Evolutionary conservation across 2,888 invertebrate genomes (phyloP), one percentile per base, ranked within the genome.

Genomic region (Caenorhabditis uteleia): DNA sequence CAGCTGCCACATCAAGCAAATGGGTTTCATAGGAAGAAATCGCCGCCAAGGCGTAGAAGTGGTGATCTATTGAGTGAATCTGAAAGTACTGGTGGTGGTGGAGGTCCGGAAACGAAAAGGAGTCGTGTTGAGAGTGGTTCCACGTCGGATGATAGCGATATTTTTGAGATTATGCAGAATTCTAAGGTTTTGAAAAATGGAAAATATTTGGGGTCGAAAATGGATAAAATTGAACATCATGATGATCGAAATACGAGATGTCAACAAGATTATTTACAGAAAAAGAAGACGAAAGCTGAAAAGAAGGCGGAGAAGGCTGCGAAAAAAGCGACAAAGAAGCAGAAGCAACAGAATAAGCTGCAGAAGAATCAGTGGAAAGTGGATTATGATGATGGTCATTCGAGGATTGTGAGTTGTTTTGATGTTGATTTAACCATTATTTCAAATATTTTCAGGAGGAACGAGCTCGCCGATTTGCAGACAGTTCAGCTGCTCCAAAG

Each of bases 391-490:
- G 58, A 58, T 31, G 49, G 48, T 10, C 48, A 58, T 26, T 38
- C 54, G 5, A 44, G 57, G 31, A 49, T 60, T 14, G 38, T 38
- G 5, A 8, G 1, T 42, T n/a, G n/a, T 25, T 38, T 50, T 38
- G 2, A 40, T 34, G 7, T 25, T 21, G 20, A 21, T 48, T 12
- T 33, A 8, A 48, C 8, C 21, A n/a, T 10, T n/a, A 38, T 33
- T 46, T 46, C 7, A 20, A n/a, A 46, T 23, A 49, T 33, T 56
- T 74, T 23, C 43, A 74, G 68, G 62, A 69, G 36, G 74, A 74
- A 34, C 51, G 76, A 8, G 77, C 77, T 16, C 59, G 70, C 27
- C 62, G 75, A 14, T 73, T 73, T 43, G 71, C 72, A 16, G 66
- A 71, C 18, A 39, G 56, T n/a, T 14, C 56, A 16, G 31, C 46